phyloP scores from a whole-genome alignment of 2,888 invertebrate species.

The Catocala nupta region DNA sequence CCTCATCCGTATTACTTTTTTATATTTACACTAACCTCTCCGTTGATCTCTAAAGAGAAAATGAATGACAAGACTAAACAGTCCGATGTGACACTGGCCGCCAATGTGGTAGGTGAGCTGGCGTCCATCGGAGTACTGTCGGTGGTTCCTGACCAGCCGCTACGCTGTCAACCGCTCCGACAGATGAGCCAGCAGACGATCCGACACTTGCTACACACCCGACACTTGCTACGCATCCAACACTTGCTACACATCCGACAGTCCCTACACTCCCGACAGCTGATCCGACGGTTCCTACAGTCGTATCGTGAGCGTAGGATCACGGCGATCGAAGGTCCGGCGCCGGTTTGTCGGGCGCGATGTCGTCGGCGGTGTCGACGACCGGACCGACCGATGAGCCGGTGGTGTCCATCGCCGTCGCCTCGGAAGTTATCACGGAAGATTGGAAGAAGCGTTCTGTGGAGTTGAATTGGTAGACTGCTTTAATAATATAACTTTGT shows the following conservation, averaged over 20 bases:
- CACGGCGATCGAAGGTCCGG: conserved; percentile 81
- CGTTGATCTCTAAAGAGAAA: conserved; percentile 42
- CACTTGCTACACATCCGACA: conserved; percentile 39
- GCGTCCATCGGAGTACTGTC: conserved; percentile 77
- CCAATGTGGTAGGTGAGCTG: conserved; percentile 83
- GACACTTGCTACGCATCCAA: conserved; percentile 19
- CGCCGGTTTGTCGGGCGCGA: conserved; percentile 80
- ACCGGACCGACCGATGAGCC: conserved; percentile 67
- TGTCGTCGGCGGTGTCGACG: conserved; percentile 74
- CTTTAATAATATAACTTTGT: conserved; percentile 39
- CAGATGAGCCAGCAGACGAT: conserved; percentile 8
- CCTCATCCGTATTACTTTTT: conserved; percentile 54
- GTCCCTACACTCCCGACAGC: conserved; percentile 18
- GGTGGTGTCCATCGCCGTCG: conserved; percentile 85
- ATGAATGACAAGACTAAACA: conserved; percentile 57
- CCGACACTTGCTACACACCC: conserved; percentile 15
- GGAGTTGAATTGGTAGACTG: conserved; percentile 41
- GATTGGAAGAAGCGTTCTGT: conserved; percentile 90
- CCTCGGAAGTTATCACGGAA: conserved; percentile 86
- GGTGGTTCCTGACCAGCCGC: conserved; percentile 12
- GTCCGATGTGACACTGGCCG: conserved; percentile 79
- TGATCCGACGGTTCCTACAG: conserved; percentile 31
- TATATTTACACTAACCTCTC: conserved; percentile 70
- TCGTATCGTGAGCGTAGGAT: conserved; percentile 49
- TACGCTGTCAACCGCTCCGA: conserved; percentile 14